phyloP scores from a whole-genome alignment of 2,797 vertebrate genomes.

The Aeoliscus strigatus region DNA sequence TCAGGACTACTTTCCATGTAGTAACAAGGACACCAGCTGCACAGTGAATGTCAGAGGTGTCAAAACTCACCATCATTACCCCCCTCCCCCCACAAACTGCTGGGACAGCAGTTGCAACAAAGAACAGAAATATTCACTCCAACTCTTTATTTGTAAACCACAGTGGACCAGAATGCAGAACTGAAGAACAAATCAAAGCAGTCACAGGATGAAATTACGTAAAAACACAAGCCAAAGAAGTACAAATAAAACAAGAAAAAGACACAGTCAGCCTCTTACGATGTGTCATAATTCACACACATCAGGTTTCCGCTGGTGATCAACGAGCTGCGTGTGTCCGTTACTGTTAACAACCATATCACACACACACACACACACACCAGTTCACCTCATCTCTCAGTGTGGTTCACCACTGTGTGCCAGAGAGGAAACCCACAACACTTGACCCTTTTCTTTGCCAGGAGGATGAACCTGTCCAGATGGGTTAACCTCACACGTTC shows the following conservation, averaged over 20 bases:
- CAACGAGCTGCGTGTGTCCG: constrained; percentile 31
- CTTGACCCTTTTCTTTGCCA: constrained; percentile 26
- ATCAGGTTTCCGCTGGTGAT: constrained; percentile 6
- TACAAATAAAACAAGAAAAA: too few species aligned
- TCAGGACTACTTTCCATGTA: constrained; percentile 13
- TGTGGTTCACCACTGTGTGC: constrained; percentile 12
- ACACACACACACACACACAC: constrained; percentile 21
- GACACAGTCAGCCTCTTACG: too few species aligned
- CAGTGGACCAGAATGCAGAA: too few species aligned
- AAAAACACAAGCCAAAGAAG: too few species aligned
- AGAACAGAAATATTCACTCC: too few species aligned
- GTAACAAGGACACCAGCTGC: background rate
- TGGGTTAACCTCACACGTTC: constrained; percentile 22
- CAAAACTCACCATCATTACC: background rate
- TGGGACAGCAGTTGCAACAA: too few species aligned
- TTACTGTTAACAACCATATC: constrained; percentile 31
- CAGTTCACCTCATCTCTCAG: constrained; percentile 28
- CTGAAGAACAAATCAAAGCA: too few species aligned
- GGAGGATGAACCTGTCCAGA: constrained; percentile 49
- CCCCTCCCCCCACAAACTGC: background rate
- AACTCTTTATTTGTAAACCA: too few species aligned
- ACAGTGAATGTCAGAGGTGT: constrained; percentile 1
- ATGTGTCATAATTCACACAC: background rate
- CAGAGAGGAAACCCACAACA: background rate
- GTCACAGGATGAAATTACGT: too few species aligned